Evolutionary conservation across 2,113 vertebrate species (phyloP).

Genomic region (Corythornis cristatus): DNA sequence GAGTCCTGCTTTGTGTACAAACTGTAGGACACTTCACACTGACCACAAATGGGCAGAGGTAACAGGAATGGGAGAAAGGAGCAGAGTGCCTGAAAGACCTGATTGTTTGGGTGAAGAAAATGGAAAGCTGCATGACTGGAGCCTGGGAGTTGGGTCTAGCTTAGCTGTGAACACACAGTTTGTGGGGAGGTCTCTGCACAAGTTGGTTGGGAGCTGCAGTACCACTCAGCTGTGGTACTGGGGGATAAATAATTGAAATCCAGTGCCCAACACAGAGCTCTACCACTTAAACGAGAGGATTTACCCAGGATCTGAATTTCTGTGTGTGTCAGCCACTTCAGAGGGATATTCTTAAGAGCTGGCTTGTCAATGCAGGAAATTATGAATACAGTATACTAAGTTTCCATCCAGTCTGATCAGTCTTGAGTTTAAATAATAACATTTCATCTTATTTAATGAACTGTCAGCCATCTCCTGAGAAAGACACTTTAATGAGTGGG

Average conservation of each 20-base stretch:
- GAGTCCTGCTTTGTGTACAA: background rate
- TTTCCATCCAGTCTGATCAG: slow-evolving; percentile 39
- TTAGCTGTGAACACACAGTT: background rate
- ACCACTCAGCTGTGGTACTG: background rate
- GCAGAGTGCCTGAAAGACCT: background rate
- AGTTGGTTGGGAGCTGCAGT: background rate
- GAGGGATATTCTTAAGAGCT: background rate
- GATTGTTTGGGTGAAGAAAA: background rate
- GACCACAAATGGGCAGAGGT: background rate
- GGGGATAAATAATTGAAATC: background rate
- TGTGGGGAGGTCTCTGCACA: background rate
- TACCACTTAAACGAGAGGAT: background rate
- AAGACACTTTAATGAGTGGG: slow-evolving; percentile 65
- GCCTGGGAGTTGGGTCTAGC: background rate
- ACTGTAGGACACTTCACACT: background rate
- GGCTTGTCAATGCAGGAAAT: slow-evolving; percentile 28
- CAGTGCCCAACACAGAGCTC: background rate
- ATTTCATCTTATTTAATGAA: slow-evolving; percentile 69
- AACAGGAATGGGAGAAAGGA: background rate
- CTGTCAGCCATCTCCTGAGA: slow-evolving; percentile 62
- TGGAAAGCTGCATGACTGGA: background rate
- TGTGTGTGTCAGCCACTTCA: background rate
- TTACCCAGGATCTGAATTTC: background rate
- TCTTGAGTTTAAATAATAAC: slow-evolving; percentile 63
- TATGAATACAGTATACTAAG: slow-evolving; percentile 23